Base-by-base conservation (phyloP, 2,113 vertebrate genomes). In the Urocynchramus pylzowi region DNA sequence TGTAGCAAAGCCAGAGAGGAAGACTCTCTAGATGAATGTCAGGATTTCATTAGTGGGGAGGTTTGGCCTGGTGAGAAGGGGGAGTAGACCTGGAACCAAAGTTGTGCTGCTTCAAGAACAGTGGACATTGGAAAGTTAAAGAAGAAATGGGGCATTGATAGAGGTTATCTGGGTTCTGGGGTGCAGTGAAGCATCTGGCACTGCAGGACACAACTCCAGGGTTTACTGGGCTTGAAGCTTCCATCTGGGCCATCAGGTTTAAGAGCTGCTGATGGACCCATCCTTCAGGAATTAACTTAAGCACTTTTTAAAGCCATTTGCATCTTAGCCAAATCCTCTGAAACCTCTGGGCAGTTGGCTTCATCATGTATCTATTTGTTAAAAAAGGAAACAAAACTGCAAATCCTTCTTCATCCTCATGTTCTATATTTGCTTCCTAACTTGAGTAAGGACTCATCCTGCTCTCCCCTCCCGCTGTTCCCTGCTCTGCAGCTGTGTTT, bases 401-500 rank as follows among this genome's bases (percentile, higher is more conserved):
- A 84, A 68, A 87, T 77, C 68, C 37, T 67, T 9, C 56, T 57
- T 65, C 27, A 75, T 75, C 5, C 63, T 71, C 2, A 0, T 47
- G 47, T 80, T 87, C 57, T 47, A 23, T 39, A 79, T 60, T 75
- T 65, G 44, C 50, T 86, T 69, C 59, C 31, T 49, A 13, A 60
- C 19, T 84, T 45, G 19, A 68, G n/a, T 27, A n/a, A 50, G 52
- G 13, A n/a, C 41, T 75, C 37, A 3, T 9, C 61, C 45, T 41
- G 11, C 69, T 44, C 87, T 52, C n/a, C 37, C 24, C 21, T 11
- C 45, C 60, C 28, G 28, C 60, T 71, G 45, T 7, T 65, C 37
- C 44, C n/a, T 41, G 37, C 49, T 60, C 67, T 31, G 20, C 91
- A 98, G 98, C 94, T 97, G 71, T 98, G 98, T 76, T 70, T 90